Base-by-base conservation (phyloP, 1,140 invertebrate genomes). In the Vanessa tameamea region DNA sequence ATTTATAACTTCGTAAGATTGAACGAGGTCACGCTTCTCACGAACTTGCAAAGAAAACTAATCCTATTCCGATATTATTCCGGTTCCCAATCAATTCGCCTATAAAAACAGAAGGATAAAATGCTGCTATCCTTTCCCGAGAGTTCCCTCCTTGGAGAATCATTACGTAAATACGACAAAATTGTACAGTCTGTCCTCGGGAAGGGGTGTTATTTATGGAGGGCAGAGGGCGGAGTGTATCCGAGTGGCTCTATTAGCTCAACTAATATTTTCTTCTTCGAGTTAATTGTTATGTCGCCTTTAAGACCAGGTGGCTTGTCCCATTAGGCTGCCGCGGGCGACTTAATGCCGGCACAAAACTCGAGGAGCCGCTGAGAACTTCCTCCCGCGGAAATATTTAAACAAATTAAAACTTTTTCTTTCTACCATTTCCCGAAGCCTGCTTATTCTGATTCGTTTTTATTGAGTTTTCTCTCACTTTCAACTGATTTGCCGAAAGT, bases 401-500 rank as follows among this genome's bases (percentile, higher is more conserved):
- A 92, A 90, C 90, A 90, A 92, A 90, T 91, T 91, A 90, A 91
- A 92, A 92, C 84, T 89, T 92, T 90, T 87, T 82, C 86, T 84
- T 89, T 87, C 87, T 87, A 75, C 83, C 80, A 87, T 85, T 88
- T 89, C 82, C 80, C 77, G 82, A 83, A 86, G 69, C 83, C 78
- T 83, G 80, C 83, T 88, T 86, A 87, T 87, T 88, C 81, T 87
- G 87, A 89, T 87, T 88, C 82, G 78, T 85, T 87, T 87, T 83
- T 84, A 89, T 91, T 86, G 81, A 86, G 84, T 88, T 89, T 84
- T 61, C 83, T 81, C 76, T 75, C 78, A 84, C 77, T 85, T 84
- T 82, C 71, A 80, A 85, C 72, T 72, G 76, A 84, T 76, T 83
- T 81, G 82, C 67, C 73, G 77, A 77, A 79, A 78, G 70, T 82